A percentile compares a stretch with the other conserved stretches of the same genome.
Conservation (phyloP, 2,888 invertebrate species). For the Ennomos quercinarius region DNA sequence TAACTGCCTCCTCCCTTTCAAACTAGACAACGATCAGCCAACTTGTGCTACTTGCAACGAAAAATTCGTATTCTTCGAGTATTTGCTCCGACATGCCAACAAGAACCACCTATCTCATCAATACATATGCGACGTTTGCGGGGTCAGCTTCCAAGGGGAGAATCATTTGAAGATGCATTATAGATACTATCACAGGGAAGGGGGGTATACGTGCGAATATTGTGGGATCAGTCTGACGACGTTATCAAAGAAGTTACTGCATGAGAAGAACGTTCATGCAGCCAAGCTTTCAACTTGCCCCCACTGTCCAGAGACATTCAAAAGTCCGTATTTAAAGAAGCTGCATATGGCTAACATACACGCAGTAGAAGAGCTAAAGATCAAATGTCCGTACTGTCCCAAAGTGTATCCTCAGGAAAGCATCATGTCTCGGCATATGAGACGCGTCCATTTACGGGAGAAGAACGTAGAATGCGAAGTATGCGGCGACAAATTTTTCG, state of each 20-base stretch:
- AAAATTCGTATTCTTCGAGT: constrained; percentile 78
- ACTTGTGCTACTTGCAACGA: constrained; percentile 74
- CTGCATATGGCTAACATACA: constrained; percentile 75
- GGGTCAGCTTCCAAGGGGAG: constrained; percentile 79
- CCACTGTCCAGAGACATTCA: constrained; percentile 75
- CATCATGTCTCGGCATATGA: constrained; percentile 86
- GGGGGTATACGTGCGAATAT: constrained; percentile 72
- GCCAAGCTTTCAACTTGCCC: constrained; percentile 71
- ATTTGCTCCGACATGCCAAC: constrained; percentile 73
- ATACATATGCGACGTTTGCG: constrained; percentile 79
- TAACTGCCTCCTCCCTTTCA: constrained; percentile 76
- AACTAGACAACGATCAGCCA: constrained; percentile 69
- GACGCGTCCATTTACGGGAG: constrained; percentile 82
- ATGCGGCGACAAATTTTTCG: constrained; percentile 77
- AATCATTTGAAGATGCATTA: constrained; percentile 80
- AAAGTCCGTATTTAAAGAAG: constrained; percentile 76
- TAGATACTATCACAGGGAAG: constrained; percentile 75
- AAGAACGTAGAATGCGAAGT: constrained; percentile 78
- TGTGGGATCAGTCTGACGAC: constrained; percentile 81
- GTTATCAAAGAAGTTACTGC: constrained; percentile 73
- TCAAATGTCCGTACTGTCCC: constrained; percentile 78
- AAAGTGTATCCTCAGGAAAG: constrained; percentile 82
- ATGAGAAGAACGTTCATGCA: constrained; percentile 75
- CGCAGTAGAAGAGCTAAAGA: constrained; percentile 74
- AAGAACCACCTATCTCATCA: constrained; percentile 77